Evolutionary conservation across 2,888 invertebrate species (phyloP).

Genomic region (Epirrita christyi): DNA sequence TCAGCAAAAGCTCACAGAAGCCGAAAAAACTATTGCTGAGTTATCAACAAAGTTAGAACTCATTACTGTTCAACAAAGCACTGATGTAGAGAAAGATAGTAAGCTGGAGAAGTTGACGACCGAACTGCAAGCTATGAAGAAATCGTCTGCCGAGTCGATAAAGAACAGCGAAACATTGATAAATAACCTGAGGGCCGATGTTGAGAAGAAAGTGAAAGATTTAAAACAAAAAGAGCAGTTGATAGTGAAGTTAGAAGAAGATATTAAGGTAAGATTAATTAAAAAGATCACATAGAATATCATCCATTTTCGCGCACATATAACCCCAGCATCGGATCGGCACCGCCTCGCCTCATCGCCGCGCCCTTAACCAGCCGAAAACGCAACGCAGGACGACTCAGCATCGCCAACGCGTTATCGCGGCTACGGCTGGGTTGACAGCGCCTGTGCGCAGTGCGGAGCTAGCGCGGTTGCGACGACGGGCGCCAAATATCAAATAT

Average conservation of each 20-base stretch:
- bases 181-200: conserved; percentile 65
- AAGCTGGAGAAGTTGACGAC: conserved; percentile 71
- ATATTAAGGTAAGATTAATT: conserved; percentile 63
- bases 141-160: conserved; percentile 63
- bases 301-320: no score
- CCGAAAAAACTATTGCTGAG: conserved; percentile 67
- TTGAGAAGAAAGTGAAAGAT: conserved; percentile 70
- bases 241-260: conserved; percentile 68
- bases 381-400: no score
- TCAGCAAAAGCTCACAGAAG: conserved; percentile 64
- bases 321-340: no score
- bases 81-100: conserved; percentile 69
- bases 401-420: no score
- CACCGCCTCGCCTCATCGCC: no score
- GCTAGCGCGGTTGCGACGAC: no score
- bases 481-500: no score
- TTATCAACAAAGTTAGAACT: conserved; percentile 75
- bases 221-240: conserved; percentile 70
- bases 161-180: conserved; percentile 67
- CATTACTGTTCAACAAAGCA: conserved; percentile 68
- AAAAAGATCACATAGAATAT: no score
- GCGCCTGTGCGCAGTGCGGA: no score
- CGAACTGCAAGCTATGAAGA: conserved; percentile 72
- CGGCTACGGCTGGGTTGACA: no score
- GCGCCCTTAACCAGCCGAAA: no score